Evolutionary conservation across 2,113 vertebrate genomes (phyloP).

Genomic region (Neolamprologus ventralis): DNA sequence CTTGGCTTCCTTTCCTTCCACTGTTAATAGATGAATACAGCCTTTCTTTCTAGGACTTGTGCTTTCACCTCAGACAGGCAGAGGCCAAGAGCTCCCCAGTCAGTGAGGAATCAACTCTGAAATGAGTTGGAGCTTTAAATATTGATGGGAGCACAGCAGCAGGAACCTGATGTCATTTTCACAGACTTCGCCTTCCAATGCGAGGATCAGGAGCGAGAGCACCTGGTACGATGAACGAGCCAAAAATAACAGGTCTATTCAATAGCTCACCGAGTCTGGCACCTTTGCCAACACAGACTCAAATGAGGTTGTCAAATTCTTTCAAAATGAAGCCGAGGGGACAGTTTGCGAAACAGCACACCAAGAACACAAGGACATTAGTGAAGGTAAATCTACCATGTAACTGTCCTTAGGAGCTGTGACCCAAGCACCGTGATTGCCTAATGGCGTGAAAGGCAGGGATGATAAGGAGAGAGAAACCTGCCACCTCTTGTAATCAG

Average conservation of each 20-base stretch:
- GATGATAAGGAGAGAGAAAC: constrained; percentile 53
- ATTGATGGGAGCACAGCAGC: constrained; percentile 37
- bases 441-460: constrained; percentile 49
- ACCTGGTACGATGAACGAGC: constrained; percentile 41
- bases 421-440: constrained; percentile 35
- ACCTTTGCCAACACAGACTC: constrained; percentile 25
- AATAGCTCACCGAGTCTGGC: not conserved
- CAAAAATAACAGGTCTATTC: constrained; percentile 47
- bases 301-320: constrained; percentile 39
- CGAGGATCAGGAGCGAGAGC: constrained; percentile 24
- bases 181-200: constrained; percentile 31
- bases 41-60: constrained; percentile 9
- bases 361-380: constrained; percentile 24
- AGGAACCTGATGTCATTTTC: constrained; percentile 39
- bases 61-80: not conserved
- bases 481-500: constrained; percentile 57
- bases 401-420: constrained; percentile 40
- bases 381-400: constrained; percentile 38
- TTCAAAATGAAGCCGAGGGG: not conserved
- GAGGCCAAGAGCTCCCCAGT: constrained; percentile 26
- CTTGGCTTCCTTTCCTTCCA: constrained; percentile 22
- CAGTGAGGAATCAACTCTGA: constrained; percentile 45
- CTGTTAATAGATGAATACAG: constrained; percentile 49
- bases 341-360: not conserved
- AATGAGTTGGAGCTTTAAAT: constrained; percentile 42